Evolutionary conservation across 2,797 vertebrate genomes (phyloP), one percentile per base, ranked within the genome.

Genomic region (Crocidura indochinensis): DNA sequence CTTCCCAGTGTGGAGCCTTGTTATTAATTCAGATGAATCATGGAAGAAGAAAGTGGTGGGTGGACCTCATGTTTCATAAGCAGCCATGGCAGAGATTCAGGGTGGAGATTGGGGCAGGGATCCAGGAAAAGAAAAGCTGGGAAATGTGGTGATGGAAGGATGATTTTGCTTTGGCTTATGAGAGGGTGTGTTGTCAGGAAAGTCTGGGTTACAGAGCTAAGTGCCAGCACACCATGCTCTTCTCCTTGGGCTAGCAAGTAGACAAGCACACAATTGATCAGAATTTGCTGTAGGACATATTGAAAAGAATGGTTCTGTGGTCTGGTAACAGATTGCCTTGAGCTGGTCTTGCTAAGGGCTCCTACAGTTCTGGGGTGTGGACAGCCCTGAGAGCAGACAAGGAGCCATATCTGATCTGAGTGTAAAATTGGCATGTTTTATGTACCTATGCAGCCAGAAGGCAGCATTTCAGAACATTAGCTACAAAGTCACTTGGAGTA

Each of bases 1-100:
- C 46, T 77, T 91, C 78, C 93, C 81, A 77, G 27, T 87, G 72
- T 74, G 71, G 64, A 95, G 84, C 68, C 86, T 95, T 94, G 78
- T 94, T 94, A 89, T 94, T 95, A 91, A 78, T 93, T 89, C 78
- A 84, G 78, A 83, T 95, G 87, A 96, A 88, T 96, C 95, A 94
- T 81, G 72, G 38, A 79, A 90, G 88, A 91, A 90, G 27, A 75
- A 74, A 88, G 77, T 26, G 72, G 83, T 95, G 95, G 93, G 93
- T 85, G 87, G 94, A 95, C 84, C 88, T 92, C 64, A 1, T 71
- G 46, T 93, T 94, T 96, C 93, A 77, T 83, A 91, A 95, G 71
- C 29, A 90, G 64, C 71, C 76, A 84, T 0, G 1, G 67, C 80
- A 92, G 8, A 56, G 72, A 80, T 73, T 24, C 22, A 92, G 81